phyloP scores from a whole-genome alignment of 2,797 vertebrate genomes.

The Diplodus puntazzo region DNA sequence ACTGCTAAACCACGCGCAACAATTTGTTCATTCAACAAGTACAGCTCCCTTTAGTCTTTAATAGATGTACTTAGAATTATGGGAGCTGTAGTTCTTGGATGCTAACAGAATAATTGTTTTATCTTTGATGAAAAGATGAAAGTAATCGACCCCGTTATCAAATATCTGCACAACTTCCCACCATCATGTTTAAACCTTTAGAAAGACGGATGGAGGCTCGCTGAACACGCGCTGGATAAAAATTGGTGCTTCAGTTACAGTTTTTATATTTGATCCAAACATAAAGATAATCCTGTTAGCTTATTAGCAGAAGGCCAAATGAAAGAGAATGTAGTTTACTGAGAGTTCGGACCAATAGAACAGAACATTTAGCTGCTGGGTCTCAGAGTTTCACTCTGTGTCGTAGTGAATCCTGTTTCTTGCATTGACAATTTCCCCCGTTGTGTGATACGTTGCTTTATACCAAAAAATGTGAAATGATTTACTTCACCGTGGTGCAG shows the following conservation, averaged over 20 bases:
- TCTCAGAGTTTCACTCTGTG: constrained; percentile 28
- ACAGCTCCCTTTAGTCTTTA: background rate
- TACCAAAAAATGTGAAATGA: constrained; percentile 70
- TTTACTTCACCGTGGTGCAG: constrained; percentile 53
- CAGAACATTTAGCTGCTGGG: constrained; percentile 10
- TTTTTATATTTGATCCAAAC: background rate
- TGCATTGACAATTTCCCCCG: constrained; percentile 35
- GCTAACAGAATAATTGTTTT: background rate
- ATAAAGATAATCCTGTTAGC: background rate
- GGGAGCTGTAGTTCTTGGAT: constrained; percentile 11
- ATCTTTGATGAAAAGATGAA: background rate
- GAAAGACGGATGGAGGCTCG: background rate
- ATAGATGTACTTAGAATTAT: background rate
- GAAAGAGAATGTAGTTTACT: background rate
- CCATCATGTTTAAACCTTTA: background rate
- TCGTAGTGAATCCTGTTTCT: background rate
- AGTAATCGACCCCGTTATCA: background rate
- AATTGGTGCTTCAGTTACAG: background rate
- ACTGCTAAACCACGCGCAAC: background rate
- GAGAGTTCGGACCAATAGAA: background rate
- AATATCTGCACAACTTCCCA: background rate
- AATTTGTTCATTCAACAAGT: background rate
- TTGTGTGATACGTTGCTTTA: constrained; percentile 55
- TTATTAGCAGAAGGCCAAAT: constrained; percentile 7
- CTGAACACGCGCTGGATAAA: background rate